Evolutionary conservation across 2,113 vertebrate species (phyloP).

Genomic region (Gracilinanus agilis): DNA sequence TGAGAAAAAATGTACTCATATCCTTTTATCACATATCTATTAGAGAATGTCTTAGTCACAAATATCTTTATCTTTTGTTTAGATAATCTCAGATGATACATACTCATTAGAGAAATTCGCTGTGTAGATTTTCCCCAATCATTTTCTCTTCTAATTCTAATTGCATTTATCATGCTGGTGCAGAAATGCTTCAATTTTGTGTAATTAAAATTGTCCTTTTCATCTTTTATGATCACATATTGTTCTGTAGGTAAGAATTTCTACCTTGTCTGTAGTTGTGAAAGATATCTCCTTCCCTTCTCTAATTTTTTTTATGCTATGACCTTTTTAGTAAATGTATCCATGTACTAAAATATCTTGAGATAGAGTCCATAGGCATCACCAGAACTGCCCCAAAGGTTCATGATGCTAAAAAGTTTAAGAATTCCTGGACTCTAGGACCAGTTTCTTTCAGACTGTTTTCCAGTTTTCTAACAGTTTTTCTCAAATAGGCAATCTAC

Average conservation of each 20-base stretch:
- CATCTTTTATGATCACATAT: neutral
- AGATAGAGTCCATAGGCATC: neutral
- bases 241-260: neutral
- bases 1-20: neutral
- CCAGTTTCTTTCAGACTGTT: neutral
- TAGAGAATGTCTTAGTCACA: neutral
- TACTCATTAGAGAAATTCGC: neutral
- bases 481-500: neutral
- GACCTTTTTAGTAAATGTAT: neutral
- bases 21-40: neutral
- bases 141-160: neutral
- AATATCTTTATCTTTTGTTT: neutral
- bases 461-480: neutral
- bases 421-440: neutral
- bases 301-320: neutral
- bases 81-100: neutral
- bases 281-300: neutral
- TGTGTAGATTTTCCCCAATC: neutral
- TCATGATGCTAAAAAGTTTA: neutral
- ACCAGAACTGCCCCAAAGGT: neutral
- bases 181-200: neutral
- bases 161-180: neutral
- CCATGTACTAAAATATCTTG: neutral
- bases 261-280: neutral
- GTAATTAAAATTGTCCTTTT: neutral